A percentile compares a stretch with the other conserved stretches of the same genome.
These are phyloP conservation scores for Podarcis lilfordi DNA, from an alignment of 2,797 vertebrate species.

Conservation along the genomic window DNA sequence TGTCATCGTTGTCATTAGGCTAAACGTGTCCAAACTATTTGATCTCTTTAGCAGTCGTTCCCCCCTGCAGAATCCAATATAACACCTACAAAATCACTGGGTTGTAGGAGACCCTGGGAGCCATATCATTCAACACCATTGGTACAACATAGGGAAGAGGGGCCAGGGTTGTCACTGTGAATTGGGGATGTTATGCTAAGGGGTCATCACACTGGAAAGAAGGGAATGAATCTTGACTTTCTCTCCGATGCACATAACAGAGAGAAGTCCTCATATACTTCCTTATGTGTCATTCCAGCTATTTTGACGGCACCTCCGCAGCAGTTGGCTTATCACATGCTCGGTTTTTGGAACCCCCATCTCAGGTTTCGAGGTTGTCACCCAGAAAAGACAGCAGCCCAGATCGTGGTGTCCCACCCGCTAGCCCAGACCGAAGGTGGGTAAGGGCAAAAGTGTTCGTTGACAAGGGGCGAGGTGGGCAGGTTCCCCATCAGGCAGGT, in stretches of 20 bases:
- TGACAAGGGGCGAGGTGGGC: too few species aligned
- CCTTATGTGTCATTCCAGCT: constrained; percentile 67
- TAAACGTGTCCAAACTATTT: too few species aligned
- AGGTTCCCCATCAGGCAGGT: background rate
- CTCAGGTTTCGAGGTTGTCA: background rate
- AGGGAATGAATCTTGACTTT: background rate
- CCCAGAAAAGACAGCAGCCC: constrained; percentile 17
- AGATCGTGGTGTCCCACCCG: background rate
- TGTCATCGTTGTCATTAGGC: fast-evolving
- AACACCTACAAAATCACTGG: too few species aligned
- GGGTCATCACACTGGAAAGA: background rate
- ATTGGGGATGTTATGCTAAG: background rate
- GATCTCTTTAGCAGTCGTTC: too few species aligned
- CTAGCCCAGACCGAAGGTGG: constrained; percentile 72
- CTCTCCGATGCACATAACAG: background rate
- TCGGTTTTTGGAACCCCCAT: constrained; percentile 41
- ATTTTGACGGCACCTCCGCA: constrained; percentile 56
- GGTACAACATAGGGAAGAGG: background rate
- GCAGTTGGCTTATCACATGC: constrained; percentile 12
- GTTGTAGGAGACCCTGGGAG: background rate
- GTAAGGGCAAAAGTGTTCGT: constrained; percentile 20
- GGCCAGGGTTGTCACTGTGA: background rate
- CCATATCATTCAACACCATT: background rate
- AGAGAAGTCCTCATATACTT: background rate
- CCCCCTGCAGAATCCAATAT: too few species aligned